Evolutionary conservation across 2,797 vertebrate genomes (phyloP).

Genomic region (Pangasius sanitwongsei): DNA sequence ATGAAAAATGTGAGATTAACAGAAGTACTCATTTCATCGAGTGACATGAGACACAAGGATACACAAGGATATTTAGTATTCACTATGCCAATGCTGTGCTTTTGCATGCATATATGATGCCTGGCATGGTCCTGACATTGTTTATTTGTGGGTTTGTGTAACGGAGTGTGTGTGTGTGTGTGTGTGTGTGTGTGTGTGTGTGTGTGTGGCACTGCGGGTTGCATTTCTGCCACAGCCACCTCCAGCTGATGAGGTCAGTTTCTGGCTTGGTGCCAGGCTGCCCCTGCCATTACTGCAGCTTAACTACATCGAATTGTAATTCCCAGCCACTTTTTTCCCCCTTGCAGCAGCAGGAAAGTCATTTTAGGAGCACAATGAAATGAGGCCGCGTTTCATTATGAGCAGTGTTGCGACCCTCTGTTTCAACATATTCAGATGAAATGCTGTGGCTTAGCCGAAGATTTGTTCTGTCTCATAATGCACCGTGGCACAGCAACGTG

Average conservation of each 20-base stretch:
- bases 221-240: constrained; percentile 47
- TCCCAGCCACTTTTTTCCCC: constrained; percentile 59
- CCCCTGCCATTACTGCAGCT: constrained; percentile 66
- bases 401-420: constrained; percentile 62
- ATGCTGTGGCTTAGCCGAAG: constrained; percentile 53
- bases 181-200: constrained; percentile 5
- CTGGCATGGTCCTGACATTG: background rate
- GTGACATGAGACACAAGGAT: background rate
- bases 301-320: constrained; percentile 72
- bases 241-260: constrained; percentile 66
- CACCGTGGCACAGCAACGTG: constrained; percentile 42
- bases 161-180: constrained; percentile 18
- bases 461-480: constrained; percentile 52
- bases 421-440: constrained; percentile 71
- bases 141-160: constrained; percentile 2
- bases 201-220: constrained; percentile 17
- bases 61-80: background rate
- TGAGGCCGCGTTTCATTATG: constrained; percentile 63
- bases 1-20: background rate
- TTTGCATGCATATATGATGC: constrained; percentile 5
- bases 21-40: background rate
- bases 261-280: constrained; percentile 62
- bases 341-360: constrained; percentile 65
- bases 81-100: background rate
- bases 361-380: constrained; percentile 71